These are phyloP conservation scores for Pammene fasciana DNA, from an alignment of 2,888 invertebrate genomes.

Conservation along the genomic window DNA sequence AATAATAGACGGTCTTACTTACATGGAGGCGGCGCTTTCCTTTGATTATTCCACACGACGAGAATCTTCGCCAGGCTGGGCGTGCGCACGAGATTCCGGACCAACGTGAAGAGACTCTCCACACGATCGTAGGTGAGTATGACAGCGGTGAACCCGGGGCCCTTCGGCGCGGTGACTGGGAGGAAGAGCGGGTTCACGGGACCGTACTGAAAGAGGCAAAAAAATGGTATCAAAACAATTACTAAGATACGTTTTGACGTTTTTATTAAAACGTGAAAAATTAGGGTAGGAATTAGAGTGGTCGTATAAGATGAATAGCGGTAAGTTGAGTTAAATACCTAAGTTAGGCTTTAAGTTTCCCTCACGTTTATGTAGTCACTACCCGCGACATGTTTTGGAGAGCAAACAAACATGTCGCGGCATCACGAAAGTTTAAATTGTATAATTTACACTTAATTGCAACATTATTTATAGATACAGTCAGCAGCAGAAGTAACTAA, in stretches of 20 bases:
- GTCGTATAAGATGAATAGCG: no score
- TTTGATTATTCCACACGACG: slow-evolving; percentile 98
- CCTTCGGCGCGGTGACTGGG: slow-evolving; percentile 92
- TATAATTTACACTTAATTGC: no score
- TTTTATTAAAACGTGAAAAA: no score
- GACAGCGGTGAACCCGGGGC: slow-evolving; percentile 97
- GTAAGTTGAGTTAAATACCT: no score
- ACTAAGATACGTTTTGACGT: neutral
- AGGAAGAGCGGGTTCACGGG: slow-evolving; percentile 91
- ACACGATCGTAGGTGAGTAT: slow-evolving; percentile 97
- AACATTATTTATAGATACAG: no score
- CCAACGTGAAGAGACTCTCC: slow-evolving; percentile 93
- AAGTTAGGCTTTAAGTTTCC: no score
- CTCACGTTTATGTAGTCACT: no score
- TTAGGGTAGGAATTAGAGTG: no score
- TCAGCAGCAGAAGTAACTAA: no score
- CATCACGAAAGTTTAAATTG: no score
- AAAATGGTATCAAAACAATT: neutral
- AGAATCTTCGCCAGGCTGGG: slow-evolving; percentile 96
- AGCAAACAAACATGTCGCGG: no score
- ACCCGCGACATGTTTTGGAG: no score
- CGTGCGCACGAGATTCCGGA: slow-evolving; percentile 92
- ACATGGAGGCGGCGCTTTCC: slow-evolving; percentile 94
- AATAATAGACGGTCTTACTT: slow-evolving; percentile 62
- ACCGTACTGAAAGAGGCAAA: slow-evolving; percentile 74